Evolutionary conservation across 2,113 vertebrate species (phyloP).

Genomic region (human): GRCh38 chr1:94940001-94940500

Average conservation of each 20-base stretch:
- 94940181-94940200: background rate
- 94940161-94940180: background rate
- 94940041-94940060: background rate
- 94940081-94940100: background rate
- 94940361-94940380: background rate
- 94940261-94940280: background rate
- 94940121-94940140: background rate
- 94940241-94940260: background rate
- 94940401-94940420: slow-evolving; percentile 3
- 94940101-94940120: background rate
- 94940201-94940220: background rate
- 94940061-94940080: background rate
- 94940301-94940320: background rate
- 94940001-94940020: background rate
- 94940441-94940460: background rate
- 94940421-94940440: background rate
- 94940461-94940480: too few species aligned
- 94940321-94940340: background rate
- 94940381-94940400: background rate
- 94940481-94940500: too few species aligned
- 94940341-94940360: background rate
- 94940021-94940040: background rate
- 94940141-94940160: background rate
- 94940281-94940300: background rate
- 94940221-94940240: background rate